Evolutionary conservation across 2,113 vertebrate species (phyloP).

Genomic region (Psettodes erumei): DNA sequence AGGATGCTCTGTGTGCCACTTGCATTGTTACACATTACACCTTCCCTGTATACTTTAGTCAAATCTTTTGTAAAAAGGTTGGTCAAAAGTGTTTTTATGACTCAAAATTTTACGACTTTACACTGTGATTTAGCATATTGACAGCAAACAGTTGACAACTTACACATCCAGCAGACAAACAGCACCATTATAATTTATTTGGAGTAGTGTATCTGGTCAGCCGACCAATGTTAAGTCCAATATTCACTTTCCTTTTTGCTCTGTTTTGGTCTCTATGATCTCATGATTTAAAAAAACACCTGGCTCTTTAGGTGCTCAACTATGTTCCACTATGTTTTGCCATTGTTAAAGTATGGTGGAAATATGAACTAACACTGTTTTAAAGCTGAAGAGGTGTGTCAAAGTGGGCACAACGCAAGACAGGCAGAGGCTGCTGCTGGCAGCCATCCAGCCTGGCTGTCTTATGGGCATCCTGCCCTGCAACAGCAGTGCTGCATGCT

Average conservation of each 20-base stretch:
- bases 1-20: no score
- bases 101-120: no score
- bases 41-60: neutral
- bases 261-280: neutral
- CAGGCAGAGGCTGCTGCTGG: neutral
- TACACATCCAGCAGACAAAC: no score
- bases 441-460: neutral
- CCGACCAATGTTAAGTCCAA: neutral
- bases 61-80: neutral
- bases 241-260: neutral
- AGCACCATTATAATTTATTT: neutral
- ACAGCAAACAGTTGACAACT: no score
- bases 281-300: neutral
- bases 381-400: neutral
- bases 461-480: neutral
- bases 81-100: no score
- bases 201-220: neutral
- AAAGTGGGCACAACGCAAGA: neutral
- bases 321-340: neutral
- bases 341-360: neutral
- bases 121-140: no score
- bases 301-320: neutral
- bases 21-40: neutral
- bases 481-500: conserved; percentile 1
- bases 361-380: neutral